Percentiles rank a stretch among this genome's conserved stretches.
Evolutionary conservation across 2,888 invertebrate genomes (phyloP).

Genomic region (Perizoma flavofasciatum): DNA sequence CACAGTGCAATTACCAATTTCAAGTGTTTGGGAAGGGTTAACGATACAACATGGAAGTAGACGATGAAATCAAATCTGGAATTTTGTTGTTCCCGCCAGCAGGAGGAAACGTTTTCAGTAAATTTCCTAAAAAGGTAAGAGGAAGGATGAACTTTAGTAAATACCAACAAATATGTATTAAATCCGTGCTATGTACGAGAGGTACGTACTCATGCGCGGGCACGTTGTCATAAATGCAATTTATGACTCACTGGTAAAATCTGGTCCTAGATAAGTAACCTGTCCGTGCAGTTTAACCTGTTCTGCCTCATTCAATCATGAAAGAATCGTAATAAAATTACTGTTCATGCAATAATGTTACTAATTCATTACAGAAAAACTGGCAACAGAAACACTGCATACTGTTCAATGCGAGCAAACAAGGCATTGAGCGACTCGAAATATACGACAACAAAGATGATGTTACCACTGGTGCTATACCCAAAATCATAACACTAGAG

Average conservation of each 20-base stretch:
- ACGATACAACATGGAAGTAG: constrained; percentile 85
- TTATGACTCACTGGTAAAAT: constrained; percentile 43
- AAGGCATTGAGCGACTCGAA: constrained; percentile 93
- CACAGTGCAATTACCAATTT: constrained; percentile 8
- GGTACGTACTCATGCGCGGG: constrained; percentile 21
- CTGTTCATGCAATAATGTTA: constrained; percentile 16
- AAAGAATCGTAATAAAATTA: constrained; percentile 18
- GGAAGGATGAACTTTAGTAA: constrained; percentile 17
- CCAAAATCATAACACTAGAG: constrained; percentile 92
- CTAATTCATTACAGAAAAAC: constrained; percentile 86
- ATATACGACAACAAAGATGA: constrained; percentile 93
- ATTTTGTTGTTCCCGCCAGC: constrained; percentile 90
- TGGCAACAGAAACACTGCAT: constrained; percentile 92
- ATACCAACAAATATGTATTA: constrained; percentile 3
- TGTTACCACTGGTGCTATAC: constrained; percentile 83
- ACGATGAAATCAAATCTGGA: constrained; percentile 90
- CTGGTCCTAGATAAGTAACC: constrained; percentile 26
- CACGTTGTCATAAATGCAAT: constrained; percentile 37
- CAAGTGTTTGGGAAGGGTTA: constrained; percentile 38
- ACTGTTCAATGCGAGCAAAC: constrained; percentile 91
- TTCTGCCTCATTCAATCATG: constrained; percentile 25
- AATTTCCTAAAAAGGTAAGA: constrained; percentile 89
- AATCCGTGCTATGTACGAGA: constrained; percentile 23
- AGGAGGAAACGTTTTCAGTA: constrained; percentile 85
- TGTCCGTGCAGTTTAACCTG: constrained; percentile 32